Evolutionary conservation across 2,797 vertebrate species (phyloP).

Genomic region (Peromyscus attwateri): DNA sequence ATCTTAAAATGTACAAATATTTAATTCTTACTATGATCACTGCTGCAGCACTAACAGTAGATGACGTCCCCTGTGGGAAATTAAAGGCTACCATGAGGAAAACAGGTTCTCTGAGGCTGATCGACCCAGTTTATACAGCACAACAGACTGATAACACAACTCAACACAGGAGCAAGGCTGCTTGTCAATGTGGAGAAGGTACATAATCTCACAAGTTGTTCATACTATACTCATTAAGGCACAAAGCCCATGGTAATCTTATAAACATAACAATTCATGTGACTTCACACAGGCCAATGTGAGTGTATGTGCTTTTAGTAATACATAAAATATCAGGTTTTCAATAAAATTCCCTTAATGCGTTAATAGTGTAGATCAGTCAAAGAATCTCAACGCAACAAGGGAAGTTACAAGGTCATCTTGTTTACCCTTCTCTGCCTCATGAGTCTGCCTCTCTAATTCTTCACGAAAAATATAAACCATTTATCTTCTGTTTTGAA

Average conservation of each 20-base stretch:
- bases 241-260: not conserved
- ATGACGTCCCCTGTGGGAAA: not conserved
- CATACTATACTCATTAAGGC: not conserved
- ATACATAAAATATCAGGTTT: not conserved
- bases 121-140: not conserved
- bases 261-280: conserved; percentile 14
- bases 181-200: not conserved
- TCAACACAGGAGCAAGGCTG: not conserved
- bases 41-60: not conserved
- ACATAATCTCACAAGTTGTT: not conserved
- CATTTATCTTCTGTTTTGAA: not conserved
- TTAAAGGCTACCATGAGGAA: not conserved
- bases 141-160: not conserved
- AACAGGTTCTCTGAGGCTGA: not conserved
- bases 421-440: not conserved
- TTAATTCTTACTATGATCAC: conserved; percentile 13
- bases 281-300: not conserved
- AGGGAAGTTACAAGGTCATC: not conserved
- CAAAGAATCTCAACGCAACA: not conserved
- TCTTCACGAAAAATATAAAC: conserved; percentile 26
- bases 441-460: conserved; percentile 23
- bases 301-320: not conserved
- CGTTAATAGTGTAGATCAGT: not conserved
- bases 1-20: not conserved
- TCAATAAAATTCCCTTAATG: not conserved